These are phyloP conservation scores for Conistra vaccinii DNA, from an alignment of 2,888 invertebrate genomes.

Conservation along the genomic window DNA sequence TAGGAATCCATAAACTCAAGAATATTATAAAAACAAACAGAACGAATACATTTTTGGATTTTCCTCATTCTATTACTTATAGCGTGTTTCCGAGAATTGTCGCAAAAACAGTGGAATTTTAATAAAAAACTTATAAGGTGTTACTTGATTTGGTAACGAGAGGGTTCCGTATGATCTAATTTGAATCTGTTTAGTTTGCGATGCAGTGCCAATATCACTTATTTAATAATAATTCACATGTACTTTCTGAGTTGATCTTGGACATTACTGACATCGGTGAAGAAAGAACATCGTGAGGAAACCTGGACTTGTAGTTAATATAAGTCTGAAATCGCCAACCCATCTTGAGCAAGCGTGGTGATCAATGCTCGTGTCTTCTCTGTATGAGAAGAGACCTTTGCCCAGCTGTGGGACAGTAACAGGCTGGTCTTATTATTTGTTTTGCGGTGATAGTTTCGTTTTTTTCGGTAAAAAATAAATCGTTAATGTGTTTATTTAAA, in stretches of 20 bases:
- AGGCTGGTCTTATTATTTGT: no score
- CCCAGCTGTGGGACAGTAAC: no score
- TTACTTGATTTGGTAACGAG: constrained; percentile 6
- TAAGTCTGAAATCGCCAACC: no score
- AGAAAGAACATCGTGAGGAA: background rate
- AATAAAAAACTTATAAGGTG: constrained; percentile 45
- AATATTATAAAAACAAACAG: constrained; percentile 55
- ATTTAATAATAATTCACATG: background rate
- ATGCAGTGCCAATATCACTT: background rate
- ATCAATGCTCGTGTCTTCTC: no score
- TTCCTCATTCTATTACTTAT: constrained; percentile 58
- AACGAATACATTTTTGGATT: constrained; percentile 47
- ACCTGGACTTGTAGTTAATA: background rate
- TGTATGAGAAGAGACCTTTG: no score
- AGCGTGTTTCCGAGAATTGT: constrained; percentile 55
- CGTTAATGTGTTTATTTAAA: no score
- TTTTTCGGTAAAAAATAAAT: background rate
- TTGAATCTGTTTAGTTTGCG: constrained; percentile 8
- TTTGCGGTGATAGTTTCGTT: background rate
- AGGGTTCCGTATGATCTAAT: constrained; percentile 42
- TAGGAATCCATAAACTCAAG: constrained; percentile 23
- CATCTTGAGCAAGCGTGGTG: no score
- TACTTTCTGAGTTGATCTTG: background rate
- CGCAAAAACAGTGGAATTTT: constrained; percentile 57
- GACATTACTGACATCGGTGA: background rate